Percentiles rank a stretch among this genome's conserved stretches.
Evolutionary conservation across 2,113 vertebrate genomes (phyloP).

Genomic region (Murina feae): DNA sequence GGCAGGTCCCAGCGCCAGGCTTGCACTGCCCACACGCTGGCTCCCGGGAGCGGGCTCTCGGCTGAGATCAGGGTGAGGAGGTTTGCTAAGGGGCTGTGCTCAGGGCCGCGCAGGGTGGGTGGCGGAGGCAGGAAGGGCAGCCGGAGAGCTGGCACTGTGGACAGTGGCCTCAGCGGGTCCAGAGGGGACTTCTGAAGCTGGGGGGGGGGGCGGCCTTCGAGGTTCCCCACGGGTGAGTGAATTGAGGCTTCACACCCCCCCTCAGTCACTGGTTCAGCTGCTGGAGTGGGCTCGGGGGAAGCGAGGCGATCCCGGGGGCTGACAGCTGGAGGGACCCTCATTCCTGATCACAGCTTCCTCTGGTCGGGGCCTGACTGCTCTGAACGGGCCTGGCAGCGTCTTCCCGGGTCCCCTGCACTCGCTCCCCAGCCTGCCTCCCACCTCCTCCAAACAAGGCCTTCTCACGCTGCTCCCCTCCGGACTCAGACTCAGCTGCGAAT

Average conservation of each 20-base stretch:
- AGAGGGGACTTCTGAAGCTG: not conserved
- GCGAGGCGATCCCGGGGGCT: not conserved
- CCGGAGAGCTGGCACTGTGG: not conserved
- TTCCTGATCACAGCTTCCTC: not conserved
- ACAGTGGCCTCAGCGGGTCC: not conserved
- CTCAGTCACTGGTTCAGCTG: not conserved
- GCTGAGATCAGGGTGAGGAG: not conserved
- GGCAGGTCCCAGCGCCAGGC: not conserved
- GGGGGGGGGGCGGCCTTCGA: not conserved
- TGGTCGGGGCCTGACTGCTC: not conserved
- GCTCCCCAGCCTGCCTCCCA: not conserved
- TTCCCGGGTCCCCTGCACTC: not conserved
- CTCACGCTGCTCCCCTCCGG: not conserved
- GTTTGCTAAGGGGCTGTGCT: not conserved
- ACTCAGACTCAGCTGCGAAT: not conserved
- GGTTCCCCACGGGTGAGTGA: not conserved
- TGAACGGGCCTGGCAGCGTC: not conserved
- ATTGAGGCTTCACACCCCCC: not conserved
- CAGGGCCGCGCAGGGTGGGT: not conserved
- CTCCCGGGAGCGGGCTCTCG: not conserved
- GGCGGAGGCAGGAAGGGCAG: not conserved
- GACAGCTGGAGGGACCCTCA: not conserved
- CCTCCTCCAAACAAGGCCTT: not conserved
- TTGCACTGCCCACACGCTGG: accelerated
- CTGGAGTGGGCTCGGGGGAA: accelerated